A percentile compares a stretch with the other conserved stretches of the same genome.
Conservation (phyloP, 2,113 vertebrate genomes). For the Egretta garzetta region DNA sequence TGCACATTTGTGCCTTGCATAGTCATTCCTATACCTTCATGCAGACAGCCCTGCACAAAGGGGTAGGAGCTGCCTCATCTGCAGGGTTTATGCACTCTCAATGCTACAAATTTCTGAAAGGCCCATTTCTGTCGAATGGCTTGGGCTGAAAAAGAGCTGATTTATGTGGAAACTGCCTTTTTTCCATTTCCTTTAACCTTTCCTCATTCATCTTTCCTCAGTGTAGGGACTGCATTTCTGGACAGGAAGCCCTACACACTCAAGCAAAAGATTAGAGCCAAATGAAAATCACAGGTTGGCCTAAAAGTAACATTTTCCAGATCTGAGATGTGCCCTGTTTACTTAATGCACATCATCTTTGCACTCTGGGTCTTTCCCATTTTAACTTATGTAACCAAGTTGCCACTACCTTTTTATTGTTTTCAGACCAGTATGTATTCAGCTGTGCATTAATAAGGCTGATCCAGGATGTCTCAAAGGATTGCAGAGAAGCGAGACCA, state of each 20-base stretch:
- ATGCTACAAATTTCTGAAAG: background rate
- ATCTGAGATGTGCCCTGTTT: background rate
- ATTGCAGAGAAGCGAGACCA: fast-evolving
- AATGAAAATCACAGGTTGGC: background rate
- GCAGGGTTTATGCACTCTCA: background rate
- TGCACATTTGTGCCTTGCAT: background rate
- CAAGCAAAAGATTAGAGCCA: background rate
- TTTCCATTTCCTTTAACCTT: background rate
- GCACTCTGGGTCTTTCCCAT: background rate
- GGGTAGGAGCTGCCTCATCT: background rate
- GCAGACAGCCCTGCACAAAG: background rate
- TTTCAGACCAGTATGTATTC: background rate
- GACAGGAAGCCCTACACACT: background rate
- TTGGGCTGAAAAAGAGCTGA: background rate
- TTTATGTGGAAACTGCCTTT: background rate
- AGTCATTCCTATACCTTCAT: background rate
- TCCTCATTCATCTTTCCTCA: background rate
- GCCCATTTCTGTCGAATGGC: background rate
- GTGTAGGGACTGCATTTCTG: background rate
- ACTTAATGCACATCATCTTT: background rate
- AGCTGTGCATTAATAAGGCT: background rate
- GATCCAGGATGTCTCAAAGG: background rate
- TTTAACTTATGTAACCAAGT: background rate
- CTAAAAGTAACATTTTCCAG: background rate
- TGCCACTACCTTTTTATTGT: background rate